Percentiles rank a stretch among this genome's conserved stretches.
Conservation (phyloP, 2,113 vertebrate species). For the Corynorhinus townsendii region DNA sequence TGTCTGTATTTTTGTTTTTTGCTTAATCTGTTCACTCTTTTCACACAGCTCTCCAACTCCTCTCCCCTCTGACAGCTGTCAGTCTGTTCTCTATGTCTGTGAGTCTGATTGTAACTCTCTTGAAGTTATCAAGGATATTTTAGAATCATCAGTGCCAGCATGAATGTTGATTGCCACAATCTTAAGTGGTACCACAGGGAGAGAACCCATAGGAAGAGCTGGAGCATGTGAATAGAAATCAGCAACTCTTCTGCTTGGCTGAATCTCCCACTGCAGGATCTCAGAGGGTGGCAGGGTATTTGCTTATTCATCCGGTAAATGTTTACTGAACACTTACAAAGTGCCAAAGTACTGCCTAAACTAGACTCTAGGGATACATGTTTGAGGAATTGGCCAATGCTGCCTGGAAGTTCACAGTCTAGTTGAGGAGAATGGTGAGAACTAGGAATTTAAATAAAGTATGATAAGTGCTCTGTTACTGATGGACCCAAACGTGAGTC, state of each 20-base stretch:
- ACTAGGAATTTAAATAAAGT: not conserved
- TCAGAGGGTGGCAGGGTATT: not conserved
- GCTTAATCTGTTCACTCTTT: not conserved
- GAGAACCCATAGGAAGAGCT: not conserved
- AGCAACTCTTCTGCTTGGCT: not conserved
- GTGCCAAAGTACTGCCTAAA: not conserved
- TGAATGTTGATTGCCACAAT: not conserved
- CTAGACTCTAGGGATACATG: not conserved
- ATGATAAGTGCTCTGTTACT: not conserved
- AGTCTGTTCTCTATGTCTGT: not conserved
- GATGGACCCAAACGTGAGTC: not conserved
- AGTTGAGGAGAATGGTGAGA: not conserved
- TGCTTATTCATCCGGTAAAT: not conserved
- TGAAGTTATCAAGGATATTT: constrained; percentile 22
- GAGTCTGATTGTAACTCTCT: constrained; percentile 6
- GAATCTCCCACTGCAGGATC: not conserved
- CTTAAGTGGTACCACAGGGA: not conserved
- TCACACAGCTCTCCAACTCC: not conserved
- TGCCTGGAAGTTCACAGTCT: not conserved
- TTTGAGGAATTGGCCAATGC: not conserved
- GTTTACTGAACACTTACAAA: not conserved
- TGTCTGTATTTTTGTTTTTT: not conserved
- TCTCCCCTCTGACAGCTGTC: not conserved
- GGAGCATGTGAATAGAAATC: not conserved
- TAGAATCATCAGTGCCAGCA: constrained; percentile 6